Percentiles rank a stretch among this genome's conserved stretches.
Conservation (phyloP, 1,140 invertebrate genomes). For the Micrasema longulum region DNA sequence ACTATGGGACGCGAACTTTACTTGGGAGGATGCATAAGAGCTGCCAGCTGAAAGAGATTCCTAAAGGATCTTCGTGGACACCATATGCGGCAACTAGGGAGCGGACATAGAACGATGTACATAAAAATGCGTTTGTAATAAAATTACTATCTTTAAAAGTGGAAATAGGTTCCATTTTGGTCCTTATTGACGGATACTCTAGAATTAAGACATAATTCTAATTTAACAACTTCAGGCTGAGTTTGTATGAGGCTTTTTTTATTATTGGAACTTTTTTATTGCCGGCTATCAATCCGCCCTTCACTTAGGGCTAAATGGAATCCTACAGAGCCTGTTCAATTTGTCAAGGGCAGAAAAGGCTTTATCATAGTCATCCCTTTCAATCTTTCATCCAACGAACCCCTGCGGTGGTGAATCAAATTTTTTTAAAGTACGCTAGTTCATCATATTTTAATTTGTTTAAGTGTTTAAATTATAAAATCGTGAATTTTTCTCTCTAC, state of each 20-base stretch:
- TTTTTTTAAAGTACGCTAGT: constrained; percentile 4
- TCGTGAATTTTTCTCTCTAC: too few relatives aligned
- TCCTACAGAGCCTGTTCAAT: constrained; percentile 1
- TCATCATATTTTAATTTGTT: constrained; percentile 10
- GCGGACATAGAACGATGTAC: too few relatives aligned
- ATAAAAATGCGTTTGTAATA: too few relatives aligned
- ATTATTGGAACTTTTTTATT: constrained; percentile 30
- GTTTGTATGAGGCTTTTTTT: constrained; percentile 19
- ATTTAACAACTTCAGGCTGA: constrained; percentile 21
- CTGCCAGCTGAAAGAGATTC: too few relatives aligned
- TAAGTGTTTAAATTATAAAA: too few relatives aligned
- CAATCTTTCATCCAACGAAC: constrained; percentile 9
- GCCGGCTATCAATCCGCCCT: constrained; percentile 30
- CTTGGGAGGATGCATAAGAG: too few relatives aligned
- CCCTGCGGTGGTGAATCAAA: too few relatives aligned
- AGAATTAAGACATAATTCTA: constrained; percentile 24
- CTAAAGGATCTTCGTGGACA: too few relatives aligned
- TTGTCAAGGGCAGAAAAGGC: constrained; percentile 32
- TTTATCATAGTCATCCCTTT: constrained; percentile 33
- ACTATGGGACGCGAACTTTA: too few relatives aligned
- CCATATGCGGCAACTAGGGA: too few relatives aligned
- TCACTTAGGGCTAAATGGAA: constrained; percentile 24
- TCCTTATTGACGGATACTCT: background rate
- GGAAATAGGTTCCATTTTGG: too few relatives aligned
- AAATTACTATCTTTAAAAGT: too few relatives aligned